Conservation (phyloP, 37 sponge, comb jelly and placozoan species). For the Petrosia ficiformis region DNA sequence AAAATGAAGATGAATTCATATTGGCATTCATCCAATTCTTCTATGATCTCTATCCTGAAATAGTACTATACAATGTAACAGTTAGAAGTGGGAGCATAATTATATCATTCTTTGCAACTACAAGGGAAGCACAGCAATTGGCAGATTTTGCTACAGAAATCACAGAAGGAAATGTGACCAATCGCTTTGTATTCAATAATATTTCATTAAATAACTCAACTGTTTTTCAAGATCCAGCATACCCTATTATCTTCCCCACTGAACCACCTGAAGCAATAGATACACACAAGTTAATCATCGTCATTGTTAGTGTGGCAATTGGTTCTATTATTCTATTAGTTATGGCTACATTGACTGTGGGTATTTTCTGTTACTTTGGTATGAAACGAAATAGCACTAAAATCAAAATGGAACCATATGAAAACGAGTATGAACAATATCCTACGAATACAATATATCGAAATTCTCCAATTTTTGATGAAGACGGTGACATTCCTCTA, state of each 20-base stretch:
- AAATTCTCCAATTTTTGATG: conserved; percentile 1
- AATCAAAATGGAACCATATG: too few relatives aligned
- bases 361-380: too few relatives aligned
- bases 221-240: conserved; percentile 24
- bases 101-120: conserved; percentile 26
- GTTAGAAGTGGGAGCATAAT: conserved; percentile 41
- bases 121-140: conserved; percentile 13
- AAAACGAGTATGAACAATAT: too few relatives aligned
- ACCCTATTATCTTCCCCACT: conserved; percentile 17
- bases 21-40: not conserved
- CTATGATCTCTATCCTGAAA: not conserved
- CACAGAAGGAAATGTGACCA: not conserved
- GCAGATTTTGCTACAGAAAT: not conserved
- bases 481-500: not conserved
- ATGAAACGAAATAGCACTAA: too few relatives aligned
- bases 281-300: too few relatives aligned
- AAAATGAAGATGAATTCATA: conserved; percentile 18
- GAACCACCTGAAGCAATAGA: not conserved
- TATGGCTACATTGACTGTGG: too few relatives aligned
- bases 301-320: too few relatives aligned
- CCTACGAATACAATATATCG: too few relatives aligned
- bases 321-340: too few relatives aligned
- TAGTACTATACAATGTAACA: conserved; percentile 19
- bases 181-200: conserved; percentile 10
- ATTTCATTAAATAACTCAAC: conserved; percentile 13